Percentiles rank a stretch among this genome's conserved stretches.
These are phyloP conservation scores for Solea solea DNA, from an alignment of 2,113 vertebrate species.

Conservation along the genomic window DNA sequence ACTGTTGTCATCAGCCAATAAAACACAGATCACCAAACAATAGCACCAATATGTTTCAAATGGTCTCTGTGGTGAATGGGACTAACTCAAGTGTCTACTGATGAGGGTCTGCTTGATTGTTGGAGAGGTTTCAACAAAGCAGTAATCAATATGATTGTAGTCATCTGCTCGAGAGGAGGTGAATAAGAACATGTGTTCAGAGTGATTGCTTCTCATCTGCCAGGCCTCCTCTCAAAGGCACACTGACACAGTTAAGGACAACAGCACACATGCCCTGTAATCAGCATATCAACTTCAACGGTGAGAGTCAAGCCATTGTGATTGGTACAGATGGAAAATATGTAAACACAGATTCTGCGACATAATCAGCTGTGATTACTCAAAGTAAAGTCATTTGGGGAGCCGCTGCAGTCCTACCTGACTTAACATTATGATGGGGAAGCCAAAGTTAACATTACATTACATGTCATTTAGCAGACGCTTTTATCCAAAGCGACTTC, in stretches of 20 bases:
- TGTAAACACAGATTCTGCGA: slow-evolving; percentile 21
- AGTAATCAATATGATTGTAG: slow-evolving; percentile 76
- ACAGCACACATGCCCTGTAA: slow-evolving; percentile 47
- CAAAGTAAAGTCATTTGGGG: slow-evolving; percentile 26
- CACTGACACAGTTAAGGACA: slow-evolving; percentile 50
- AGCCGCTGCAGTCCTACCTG: slow-evolving; percentile 23
- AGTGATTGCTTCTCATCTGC: slow-evolving; percentile 69
- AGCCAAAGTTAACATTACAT: slow-evolving; percentile 24
- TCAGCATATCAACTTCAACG: slow-evolving; percentile 42
- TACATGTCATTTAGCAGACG: no score
- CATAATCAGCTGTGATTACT: slow-evolving; percentile 26
- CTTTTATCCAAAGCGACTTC: no score
- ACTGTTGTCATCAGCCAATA: slow-evolving; percentile 53
- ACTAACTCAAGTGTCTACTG: slow-evolving; percentile 55
- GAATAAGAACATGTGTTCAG: slow-evolving; percentile 58
- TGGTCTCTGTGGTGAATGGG: slow-evolving; percentile 42
- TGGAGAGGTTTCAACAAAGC: slow-evolving; percentile 72
- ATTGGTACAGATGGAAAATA: slow-evolving; percentile 31
- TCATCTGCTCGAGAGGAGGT: slow-evolving; percentile 68
- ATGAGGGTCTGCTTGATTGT: slow-evolving; percentile 72
- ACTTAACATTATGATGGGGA: slow-evolving; percentile 14
- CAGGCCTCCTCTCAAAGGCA: slow-evolving; percentile 52
- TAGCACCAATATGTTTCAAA: slow-evolving; percentile 53
- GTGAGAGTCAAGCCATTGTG: slow-evolving; percentile 21
- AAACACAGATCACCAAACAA: slow-evolving; percentile 37